Evolutionary conservation across 2,113 vertebrate genomes (phyloP), one percentile per base, ranked within the genome.

Genomic region (Lutjanus erythropterus): DNA sequence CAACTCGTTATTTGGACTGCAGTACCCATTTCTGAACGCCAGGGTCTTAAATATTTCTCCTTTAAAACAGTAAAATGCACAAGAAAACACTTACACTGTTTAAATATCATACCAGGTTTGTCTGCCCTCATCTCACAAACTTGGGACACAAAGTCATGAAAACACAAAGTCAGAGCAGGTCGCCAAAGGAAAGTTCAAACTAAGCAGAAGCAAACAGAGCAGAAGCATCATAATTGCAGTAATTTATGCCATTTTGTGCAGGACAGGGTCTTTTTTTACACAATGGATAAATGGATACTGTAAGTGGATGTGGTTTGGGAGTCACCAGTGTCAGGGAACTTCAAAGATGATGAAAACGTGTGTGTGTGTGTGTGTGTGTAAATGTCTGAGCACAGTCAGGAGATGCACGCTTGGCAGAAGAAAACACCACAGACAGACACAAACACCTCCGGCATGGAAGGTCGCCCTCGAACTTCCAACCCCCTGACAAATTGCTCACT

Each of bases 191-290:
- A 67, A 79, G 59, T 82, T 71, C 37, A 80, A 83, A 77, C 49
- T 64, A 75, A 73, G 76, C 70, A 76, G 75, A 83, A 52, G 55
- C 49, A 59, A 72, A 78, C 74, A 73, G 66, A 73, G 76, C 70
- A 78, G 75, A 83, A 49, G 59, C 53, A 56, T 84, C 72, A 84
- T 80, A 88, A 84, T 81, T 86, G 56, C 67, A 62, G 86, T 85
- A 85, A 91, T 92, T 86, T 85, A 81, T 86, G 70, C 42, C 29
- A 62, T 71, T 87, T 90, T 49, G 55, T 77, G 72, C 74, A 61
- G 81, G 73, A 82, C 76, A 61, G 46, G 52, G 35, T 75, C 62
- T 82, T 77, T 82, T 77, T 85, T 83, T 62, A 82, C 66, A 86
- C 72, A 82, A 66, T 62, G 77, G 41, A 79, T 87, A 71, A 83